A percentile compares a stretch with the other conserved stretches of the same genome.
phyloP scores from a whole-genome alignment of 2,888 invertebrate species.

The Callinectes sapidus region DNA sequence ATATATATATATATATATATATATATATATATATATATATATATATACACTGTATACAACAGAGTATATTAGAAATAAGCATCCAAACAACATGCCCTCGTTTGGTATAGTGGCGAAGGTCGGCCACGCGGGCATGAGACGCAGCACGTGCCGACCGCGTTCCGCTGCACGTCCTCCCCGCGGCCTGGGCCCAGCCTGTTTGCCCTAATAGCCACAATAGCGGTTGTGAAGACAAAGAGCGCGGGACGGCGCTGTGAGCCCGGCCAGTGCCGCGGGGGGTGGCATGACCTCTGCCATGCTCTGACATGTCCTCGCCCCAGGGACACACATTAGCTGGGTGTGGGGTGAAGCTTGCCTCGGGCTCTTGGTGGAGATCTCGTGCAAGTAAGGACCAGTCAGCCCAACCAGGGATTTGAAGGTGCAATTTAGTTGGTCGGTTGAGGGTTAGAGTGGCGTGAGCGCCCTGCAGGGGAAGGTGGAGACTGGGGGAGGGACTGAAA shows the following conservation, averaged over 20 bases:
- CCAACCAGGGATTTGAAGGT: slow-evolving; percentile 56
- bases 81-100: not conserved
- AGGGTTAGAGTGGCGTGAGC: slow-evolving; percentile 47
- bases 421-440: slow-evolving; percentile 57
- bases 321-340: slow-evolving; percentile 61
- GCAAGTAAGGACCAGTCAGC: slow-evolving; percentile 36
- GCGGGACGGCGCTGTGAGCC: slow-evolving; percentile 4
- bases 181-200: not conserved
- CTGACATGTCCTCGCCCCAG: slow-evolving; percentile 64
- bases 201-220: not conserved
- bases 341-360: slow-evolving; percentile 52
- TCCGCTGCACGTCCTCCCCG: not conserved
- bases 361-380: slow-evolving; percentile 48
- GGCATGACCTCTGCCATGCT: slow-evolving; percentile 64
- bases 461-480: slow-evolving; percentile 26
- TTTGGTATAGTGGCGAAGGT: not conserved
- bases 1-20: too few species aligned
- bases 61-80: not conserved
- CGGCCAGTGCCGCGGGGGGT: slow-evolving; percentile 41
- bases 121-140: slow-evolving; percentile 17
- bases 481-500: slow-evolving; percentile 27
- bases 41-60: not conserved
- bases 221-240: slow-evolving; percentile 36
- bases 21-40: too few species aligned
- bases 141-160: slow-evolving; percentile 43